Base-by-base conservation (phyloP, 2,113 vertebrate genomes). In the Hucho hucho region DNA sequence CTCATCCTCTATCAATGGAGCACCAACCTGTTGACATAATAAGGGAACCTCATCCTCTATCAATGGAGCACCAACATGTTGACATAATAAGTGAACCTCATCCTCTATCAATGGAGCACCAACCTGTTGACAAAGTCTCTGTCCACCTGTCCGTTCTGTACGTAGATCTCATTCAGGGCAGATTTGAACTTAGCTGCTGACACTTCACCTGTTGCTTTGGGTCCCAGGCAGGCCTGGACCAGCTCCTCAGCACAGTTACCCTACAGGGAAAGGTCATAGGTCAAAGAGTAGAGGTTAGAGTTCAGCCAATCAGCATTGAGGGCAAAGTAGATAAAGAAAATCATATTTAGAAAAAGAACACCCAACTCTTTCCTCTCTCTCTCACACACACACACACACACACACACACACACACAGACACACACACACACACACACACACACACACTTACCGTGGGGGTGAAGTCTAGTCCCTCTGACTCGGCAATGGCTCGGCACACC, bases 81-180 rank as follows among this genome's bases (percentile, higher is more conserved):
- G 4, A 28, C 43, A 46, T 46, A 9, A 46, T 46, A 12, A 9
- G 43, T 1, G 11, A 46, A 46, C 43, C 11, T 46, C 43, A 7
- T 46, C 58, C 58, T 59, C 58, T 20, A 4, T 59, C 16, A 20
- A 20, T 59, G 5, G 2, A 20, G 58, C n/a, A 59, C 43, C 0
- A 6, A 91, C 90, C 90, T 92, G 78, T 63, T 73, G 74, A 75
- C 70, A 49, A 91, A 89, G 79, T 91, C 74, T 0, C 80, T 79
- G 70, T 94, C 93, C 11, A 93, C 82, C 28, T 89, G 28, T n/a
- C 82, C 84, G 0, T 93, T 92, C 83, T 91, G 88, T 11, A 13
- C 53, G 64, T 92, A 91, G 70, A 94, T 91, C n/a, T 91, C 74
- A 75, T 90, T 90, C 46, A 94, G 86, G 14, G 91, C 91, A 3